These are phyloP conservation scores for Poecilia velifera DNA, from an alignment of 2,797 vertebrate species.

Conservation along the genomic window DNA sequence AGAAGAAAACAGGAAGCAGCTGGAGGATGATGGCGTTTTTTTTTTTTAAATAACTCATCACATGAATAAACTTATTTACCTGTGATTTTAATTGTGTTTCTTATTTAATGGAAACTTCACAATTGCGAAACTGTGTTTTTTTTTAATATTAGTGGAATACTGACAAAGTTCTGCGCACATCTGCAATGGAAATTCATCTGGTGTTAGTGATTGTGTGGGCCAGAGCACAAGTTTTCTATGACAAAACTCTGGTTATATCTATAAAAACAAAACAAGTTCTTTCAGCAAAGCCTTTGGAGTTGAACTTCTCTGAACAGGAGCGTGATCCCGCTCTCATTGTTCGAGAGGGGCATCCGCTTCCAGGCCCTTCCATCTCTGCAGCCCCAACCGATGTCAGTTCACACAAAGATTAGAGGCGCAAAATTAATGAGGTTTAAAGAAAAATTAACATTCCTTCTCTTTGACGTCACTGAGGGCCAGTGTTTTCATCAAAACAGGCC, in stretches of 20 bases:
- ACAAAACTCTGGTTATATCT: neutral
- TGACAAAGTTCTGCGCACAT: too few species aligned
- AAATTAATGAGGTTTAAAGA: conserved; percentile 51
- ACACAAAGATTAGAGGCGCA: conserved; percentile 56
- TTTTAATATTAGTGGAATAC: too few species aligned
- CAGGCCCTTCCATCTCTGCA: conserved; percentile 23
- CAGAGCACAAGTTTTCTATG: neutral
- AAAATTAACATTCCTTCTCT: conserved; percentile 51
- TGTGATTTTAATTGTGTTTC: too few species aligned
- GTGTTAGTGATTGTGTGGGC: too few species aligned
- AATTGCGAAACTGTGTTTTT: too few species aligned
- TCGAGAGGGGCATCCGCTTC: conserved; percentile 27
- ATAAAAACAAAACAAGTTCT: conserved; percentile 50
- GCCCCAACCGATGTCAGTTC: conserved; percentile 37
- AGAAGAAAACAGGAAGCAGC: too few species aligned
- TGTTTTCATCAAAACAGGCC: conserved; percentile 61
- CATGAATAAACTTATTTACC: too few species aligned
- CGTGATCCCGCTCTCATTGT: conserved; percentile 44
- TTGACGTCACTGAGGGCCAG: conserved; percentile 59
- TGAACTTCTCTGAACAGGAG: conserved; percentile 48
- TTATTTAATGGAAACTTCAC: too few species aligned
- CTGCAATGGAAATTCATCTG: too few species aligned
- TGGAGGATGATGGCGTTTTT: too few species aligned
- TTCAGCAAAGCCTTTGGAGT: conserved; percentile 53
- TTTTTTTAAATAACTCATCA: too few species aligned